Conservation (phyloP, 2,113 vertebrate genomes). For the Pogona vitticeps region DNA sequence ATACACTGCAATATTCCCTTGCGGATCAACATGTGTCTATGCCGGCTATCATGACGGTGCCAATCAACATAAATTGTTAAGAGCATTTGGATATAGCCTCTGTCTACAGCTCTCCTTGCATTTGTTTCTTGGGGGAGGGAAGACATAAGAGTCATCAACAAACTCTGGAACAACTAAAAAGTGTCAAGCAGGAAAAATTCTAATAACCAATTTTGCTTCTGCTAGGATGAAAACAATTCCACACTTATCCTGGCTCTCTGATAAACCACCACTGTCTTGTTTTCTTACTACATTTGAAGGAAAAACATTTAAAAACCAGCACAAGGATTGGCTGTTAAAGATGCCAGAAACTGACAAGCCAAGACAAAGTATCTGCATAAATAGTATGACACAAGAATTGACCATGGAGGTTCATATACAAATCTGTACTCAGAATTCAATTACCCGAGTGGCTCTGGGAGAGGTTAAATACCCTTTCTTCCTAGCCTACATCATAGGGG, state of each 20-base stretch:
- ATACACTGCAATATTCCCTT: conserved; percentile 94
- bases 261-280: background rate
- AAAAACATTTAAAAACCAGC: background rate
- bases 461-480: background rate
- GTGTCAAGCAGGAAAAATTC: background rate
- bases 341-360: background rate
- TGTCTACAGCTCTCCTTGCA: conserved; percentile 90
- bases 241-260: no score
- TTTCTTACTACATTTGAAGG: background rate
- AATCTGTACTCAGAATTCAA: background rate
- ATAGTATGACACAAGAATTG: no score
- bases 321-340: background rate
- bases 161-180: background rate
- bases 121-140: conserved; percentile 87
- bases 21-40: conserved; percentile 91
- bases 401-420: no score
- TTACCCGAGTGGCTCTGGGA: background rate
- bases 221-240: background rate
- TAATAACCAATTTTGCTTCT: background rate
- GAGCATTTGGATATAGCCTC: conserved; percentile 85
- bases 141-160: conserved; percentile 10
- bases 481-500: background rate
- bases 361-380: background rate
- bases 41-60: conserved; percentile 93
- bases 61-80: conserved; percentile 92